Base-by-base conservation (phyloP, 2,113 vertebrate genomes). In the Ophiodon elongatus region DNA sequence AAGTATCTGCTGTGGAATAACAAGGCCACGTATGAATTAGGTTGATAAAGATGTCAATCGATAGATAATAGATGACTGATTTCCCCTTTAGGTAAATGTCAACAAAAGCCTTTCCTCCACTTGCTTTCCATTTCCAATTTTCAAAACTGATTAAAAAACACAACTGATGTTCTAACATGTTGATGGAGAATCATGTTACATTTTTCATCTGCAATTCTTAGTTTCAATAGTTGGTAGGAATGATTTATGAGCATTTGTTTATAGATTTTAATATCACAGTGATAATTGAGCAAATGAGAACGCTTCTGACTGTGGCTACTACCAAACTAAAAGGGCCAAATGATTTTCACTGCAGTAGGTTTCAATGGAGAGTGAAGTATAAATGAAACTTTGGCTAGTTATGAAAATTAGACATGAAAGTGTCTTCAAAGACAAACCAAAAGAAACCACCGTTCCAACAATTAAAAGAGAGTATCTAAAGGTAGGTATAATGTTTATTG, bases 11-110 rank as follows among this genome's bases (percentile, higher is more conserved):
- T 15, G 56, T 52, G 31, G 4, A 62, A 50, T 35, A 23, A 6
- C 21, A 43, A 56, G 13, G 33, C 21, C 71, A 73, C 2, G 1
- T 19, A 56, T 72, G 31, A 62, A 56, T 29, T 62, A 14, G 8
- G 41, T 60, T 47, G 19, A 69, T 31, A 70, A 47, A 60, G 5
- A 67, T 67, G 15, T 72, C 45, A 82, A 72, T 39, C 43, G 17
- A 57, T 2, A 23, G 33, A 67, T 14, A 60, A 52, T 17, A 57
- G n/a, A 21, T 15, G 14, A 66, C 39, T 45, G 25, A 57, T 76
- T 21, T 45, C 45, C 25, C 14, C 39, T 54, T 31, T 25, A n/a
- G 56, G 33, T 33, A 79, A 74, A 69, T 37, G 37, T 64, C 64
- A 64, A 45, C 56, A 60, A 29, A 8, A 68, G n/a, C 10, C 41